These are phyloP conservation scores for Vireo griseus DNA, from an alignment of 2,797 vertebrate species.

Conservation along the genomic window DNA sequence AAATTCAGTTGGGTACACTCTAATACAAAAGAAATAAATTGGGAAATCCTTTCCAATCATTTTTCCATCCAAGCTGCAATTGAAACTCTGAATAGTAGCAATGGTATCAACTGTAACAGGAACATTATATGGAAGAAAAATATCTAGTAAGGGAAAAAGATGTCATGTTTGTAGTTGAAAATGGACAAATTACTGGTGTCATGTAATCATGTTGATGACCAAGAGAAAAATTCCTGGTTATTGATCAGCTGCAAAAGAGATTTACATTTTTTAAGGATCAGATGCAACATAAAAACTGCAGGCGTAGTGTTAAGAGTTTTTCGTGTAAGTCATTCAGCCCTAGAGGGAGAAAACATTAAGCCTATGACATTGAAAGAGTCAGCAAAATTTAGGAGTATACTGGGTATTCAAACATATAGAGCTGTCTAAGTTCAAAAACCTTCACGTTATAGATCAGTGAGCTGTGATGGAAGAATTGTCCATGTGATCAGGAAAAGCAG, in stretches of 20 bases:
- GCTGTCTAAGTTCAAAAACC: not conserved
- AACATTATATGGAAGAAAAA: not conserved
- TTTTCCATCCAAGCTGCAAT: not conserved
- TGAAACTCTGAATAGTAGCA: not conserved
- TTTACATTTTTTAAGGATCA: not conserved
- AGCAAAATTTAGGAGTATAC: not conserved
- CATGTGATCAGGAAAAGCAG: not conserved
- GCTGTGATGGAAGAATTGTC: not conserved
- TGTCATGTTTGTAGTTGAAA: not conserved
- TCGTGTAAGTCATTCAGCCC: not conserved
- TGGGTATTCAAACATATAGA: not conserved
- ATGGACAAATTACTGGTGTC: accelerated
- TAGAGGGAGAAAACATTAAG: not conserved
- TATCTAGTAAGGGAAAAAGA: not conserved
- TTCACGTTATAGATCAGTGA: not conserved
- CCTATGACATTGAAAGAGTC: not conserved
- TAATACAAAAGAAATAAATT: not conserved
- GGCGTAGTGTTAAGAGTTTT: not conserved
- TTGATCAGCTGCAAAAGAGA: not conserved
- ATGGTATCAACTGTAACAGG: not conserved
- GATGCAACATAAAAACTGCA: not conserved
- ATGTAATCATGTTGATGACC: not conserved
- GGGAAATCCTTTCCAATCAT: not conserved
- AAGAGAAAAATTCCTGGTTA: not conserved
- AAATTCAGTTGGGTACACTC: not conserved